Evolutionary conservation across 2,113 vertebrate species (phyloP).

Genomic region (Actenoides lindsayi): DNA sequence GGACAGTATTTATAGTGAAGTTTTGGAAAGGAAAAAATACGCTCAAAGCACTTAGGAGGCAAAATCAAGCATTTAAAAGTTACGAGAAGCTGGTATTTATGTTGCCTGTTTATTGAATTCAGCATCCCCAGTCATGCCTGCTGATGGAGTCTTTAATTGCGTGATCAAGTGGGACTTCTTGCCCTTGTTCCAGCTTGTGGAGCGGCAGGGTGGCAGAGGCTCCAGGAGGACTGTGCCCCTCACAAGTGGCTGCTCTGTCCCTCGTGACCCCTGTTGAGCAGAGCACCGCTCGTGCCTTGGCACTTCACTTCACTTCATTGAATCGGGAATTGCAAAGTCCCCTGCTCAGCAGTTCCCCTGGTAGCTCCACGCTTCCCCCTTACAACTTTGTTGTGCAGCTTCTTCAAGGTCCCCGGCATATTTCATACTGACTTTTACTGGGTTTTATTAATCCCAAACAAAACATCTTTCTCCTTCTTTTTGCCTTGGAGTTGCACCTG

Average conservation of each 20-base stretch:
- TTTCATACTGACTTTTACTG: not conserved
- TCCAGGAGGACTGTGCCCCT: not conserved
- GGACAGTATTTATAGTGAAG: not conserved
- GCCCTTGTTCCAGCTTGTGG: not conserved
- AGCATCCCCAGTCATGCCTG: not conserved
- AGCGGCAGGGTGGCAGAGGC: not conserved
- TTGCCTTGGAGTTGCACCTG: not conserved
- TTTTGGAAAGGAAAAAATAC: not conserved
- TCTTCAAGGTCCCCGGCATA: not conserved
- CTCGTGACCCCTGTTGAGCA: not conserved
- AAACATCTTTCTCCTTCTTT: not conserved
- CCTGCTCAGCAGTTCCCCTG: not conserved
- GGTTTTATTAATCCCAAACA: not conserved
- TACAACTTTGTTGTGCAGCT: not conserved
- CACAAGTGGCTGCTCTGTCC: accelerated
- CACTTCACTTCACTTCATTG: not conserved
- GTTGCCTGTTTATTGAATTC: not conserved
- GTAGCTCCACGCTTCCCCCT: not conserved
- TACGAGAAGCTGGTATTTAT: not conserved
- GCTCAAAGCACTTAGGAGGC: not conserved
- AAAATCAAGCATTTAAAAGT: not conserved
- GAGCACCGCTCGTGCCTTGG: not conserved
- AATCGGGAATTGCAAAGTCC: not conserved
- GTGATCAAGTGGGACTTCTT: not conserved
- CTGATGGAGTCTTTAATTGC: not conserved